A percentile compares a stretch with the other conserved stretches of the same genome.
Evolutionary conservation across 2,888 invertebrate genomes (phyloP).

Genomic region (Spisula subtruncata): DNA sequence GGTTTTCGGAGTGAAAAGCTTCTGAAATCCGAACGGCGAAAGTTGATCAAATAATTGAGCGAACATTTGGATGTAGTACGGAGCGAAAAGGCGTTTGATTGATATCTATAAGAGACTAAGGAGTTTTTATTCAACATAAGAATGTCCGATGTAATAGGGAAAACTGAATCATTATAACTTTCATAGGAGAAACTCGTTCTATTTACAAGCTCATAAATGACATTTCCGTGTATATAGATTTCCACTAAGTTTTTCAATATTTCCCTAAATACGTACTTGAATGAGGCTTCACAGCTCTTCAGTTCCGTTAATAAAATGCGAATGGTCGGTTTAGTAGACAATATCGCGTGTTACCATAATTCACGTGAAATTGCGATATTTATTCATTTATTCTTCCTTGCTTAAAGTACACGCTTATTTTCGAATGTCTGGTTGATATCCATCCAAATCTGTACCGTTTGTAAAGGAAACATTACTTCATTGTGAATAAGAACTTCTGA

Average conservation of each 20-base stretch:
- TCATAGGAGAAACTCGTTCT: background rate
- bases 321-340: background rate
- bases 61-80: too few species aligned
- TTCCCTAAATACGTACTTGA: background rate
- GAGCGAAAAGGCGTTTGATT: too few species aligned
- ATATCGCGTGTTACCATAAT: background rate
- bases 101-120: too few species aligned
- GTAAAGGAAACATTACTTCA: too few species aligned
- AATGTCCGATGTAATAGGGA: too few species aligned
- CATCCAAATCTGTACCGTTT: too few species aligned
- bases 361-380: conserved; percentile 3
- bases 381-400: background rate
- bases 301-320: background rate
- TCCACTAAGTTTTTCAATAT: background rate
- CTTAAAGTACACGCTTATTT: too few species aligned
- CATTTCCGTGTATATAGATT: background rate
- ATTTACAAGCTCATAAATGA: background rate
- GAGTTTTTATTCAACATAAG: too few species aligned
- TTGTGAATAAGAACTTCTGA: background rate
- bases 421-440: too few species aligned
- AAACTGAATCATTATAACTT: background rate
- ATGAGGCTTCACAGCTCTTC: background rate
- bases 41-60: too few species aligned
- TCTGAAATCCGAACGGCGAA: too few species aligned
- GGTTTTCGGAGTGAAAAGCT: too few species aligned